phyloP scores from a whole-genome alignment of 2,797 vertebrate genomes.

The Lutjanus campechanus region DNA sequence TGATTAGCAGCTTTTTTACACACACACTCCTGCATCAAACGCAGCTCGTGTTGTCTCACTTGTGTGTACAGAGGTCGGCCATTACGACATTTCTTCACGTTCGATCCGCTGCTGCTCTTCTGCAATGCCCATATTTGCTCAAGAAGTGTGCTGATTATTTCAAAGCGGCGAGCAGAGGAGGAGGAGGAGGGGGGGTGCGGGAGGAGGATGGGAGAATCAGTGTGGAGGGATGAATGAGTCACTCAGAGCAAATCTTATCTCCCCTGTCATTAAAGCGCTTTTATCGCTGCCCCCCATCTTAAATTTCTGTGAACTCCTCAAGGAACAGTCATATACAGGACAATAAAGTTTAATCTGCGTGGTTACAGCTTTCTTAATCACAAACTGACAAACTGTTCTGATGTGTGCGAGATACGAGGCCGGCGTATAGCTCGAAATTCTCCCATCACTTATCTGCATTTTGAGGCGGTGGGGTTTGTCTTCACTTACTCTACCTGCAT shows the following conservation, averaged over 20 bases:
- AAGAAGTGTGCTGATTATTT: constrained; percentile 78
- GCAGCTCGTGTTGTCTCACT: constrained; percentile 24
- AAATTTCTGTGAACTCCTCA: constrained; percentile 81
- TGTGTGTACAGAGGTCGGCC: constrained; percentile 73
- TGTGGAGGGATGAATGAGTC: constrained; percentile 79
- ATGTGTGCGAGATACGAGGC: constrained; percentile 51
- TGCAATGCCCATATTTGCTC: constrained; percentile 79
- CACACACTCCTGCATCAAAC: neutral
- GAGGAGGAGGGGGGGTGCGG: neutral
- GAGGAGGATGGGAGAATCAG: constrained; percentile 52
- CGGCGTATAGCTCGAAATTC: constrained; percentile 30
- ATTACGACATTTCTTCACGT: constrained; percentile 75
- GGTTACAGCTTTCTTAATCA: constrained; percentile 79
- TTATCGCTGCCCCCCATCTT: constrained; percentile 83
- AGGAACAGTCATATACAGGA: constrained; percentile 76
- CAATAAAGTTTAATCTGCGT: constrained; percentile 85
- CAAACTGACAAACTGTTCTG: constrained; percentile 71
- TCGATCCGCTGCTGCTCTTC: constrained; percentile 68
- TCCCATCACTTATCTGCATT: constrained; percentile 39
- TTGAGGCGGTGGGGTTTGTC: neutral
- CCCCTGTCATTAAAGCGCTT: constrained; percentile 81
- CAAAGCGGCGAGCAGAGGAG: constrained; percentile 44
- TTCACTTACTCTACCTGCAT: constrained; percentile 6
- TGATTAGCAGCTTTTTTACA: constrained; percentile 35
- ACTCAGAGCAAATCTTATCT: constrained; percentile 87